These are phyloP conservation scores for Desmodus rotundus DNA, from an alignment of 2,113 vertebrate species.

Conservation along the genomic window DNA sequence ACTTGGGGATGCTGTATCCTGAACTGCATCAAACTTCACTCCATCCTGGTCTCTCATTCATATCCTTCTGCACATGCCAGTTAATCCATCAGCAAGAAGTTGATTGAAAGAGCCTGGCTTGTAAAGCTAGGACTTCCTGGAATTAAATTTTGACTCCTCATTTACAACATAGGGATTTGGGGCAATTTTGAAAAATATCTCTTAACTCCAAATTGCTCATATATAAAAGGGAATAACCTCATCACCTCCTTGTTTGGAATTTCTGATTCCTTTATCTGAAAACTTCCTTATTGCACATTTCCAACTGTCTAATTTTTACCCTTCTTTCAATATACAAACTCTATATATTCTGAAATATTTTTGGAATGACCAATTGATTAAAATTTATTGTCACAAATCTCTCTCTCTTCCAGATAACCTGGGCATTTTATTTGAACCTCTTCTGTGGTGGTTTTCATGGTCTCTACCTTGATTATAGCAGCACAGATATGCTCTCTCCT, in stretches of 20 bases:
- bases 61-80: background rate
- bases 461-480: background rate
- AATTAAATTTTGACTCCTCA: background rate
- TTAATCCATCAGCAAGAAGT: background rate
- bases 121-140: background rate
- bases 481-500: background rate
- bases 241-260: background rate
- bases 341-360: background rate
- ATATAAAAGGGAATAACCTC: background rate
- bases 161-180: background rate
- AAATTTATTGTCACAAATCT: background rate
- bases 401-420: background rate
- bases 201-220: background rate
- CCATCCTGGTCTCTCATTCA: background rate
- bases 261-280: background rate
- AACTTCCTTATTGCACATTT: background rate
- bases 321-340: background rate
- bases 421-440: background rate
- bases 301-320: background rate
- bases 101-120: background rate
- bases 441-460: background rate
- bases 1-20: background rate
- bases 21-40: background rate
- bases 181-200: background rate
- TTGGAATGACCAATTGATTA: background rate